Base-by-base conservation (phyloP, 2,797 vertebrate species). In the Myiothlypis coronata region DNA sequence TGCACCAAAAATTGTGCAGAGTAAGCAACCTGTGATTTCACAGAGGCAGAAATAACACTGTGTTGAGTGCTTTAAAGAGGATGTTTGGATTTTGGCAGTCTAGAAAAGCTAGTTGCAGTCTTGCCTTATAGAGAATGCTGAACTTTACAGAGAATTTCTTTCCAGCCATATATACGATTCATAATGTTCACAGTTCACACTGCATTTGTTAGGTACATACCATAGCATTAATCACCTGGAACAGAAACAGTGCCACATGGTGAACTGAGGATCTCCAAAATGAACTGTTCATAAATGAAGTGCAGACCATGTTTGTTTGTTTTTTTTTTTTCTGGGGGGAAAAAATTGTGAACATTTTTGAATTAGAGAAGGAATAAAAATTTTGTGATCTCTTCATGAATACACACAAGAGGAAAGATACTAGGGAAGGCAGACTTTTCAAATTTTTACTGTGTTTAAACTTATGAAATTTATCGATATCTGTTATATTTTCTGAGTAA, bases 201-300 rank as follows among this genome's bases (percentile, higher is more conserved):
- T 84, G 55, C 19, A 79, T 90, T 95, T 93, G 87, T 70, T 89
- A 95, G 75, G 87, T 91, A 57, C 60, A 56, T 88, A 50, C 76
- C 57, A 63, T 67, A 57, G 19, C 28, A 87, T 92, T 92, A 96
- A 89, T 96, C 87, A 91, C 71, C 64, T 89, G 79, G 77, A 93
- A 85, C 57, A 93, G 75, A 92, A 94, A 93, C 75, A 83, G 74
- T 75, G 68, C 61, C 61, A 71, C 3, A 18, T 87, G 53, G 37
- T 77, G 68, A 72, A 53, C 52, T 30, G 63, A 93, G 74, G 70
- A 77, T 87, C 46, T 93, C 88, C n/a, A 87, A 76, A 94, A 93
- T 30, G 44, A 93, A 20, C 64, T 80, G 39, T 59, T 90, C 61
- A 39, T 28, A 94, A 95, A 89, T 94, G 46, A 95, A 50, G 69